Base-by-base conservation (phyloP, 2,113 vertebrate species). In the Muntiacus reevesi region DNA sequence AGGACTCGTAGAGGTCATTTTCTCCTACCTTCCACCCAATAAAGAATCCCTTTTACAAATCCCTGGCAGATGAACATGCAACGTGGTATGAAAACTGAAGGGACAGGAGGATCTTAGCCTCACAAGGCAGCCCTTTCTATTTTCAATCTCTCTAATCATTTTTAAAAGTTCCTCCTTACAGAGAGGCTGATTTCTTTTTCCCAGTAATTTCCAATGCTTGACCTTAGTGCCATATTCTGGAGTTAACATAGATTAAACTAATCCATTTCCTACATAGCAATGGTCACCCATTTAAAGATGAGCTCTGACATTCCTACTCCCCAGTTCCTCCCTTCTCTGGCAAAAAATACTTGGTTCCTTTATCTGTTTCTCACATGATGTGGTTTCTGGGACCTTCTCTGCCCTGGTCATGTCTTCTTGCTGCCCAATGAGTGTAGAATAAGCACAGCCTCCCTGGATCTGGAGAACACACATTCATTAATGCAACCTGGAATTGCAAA, bases 101-200 rank as follows among this genome's bases (percentile, higher is more conserved):
- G 60, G 45, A 27, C 74, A 67, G 45, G 94, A 89, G 91, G 93
- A 30, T 76, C 88, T 92, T 96, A 94, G 83, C 59, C 64, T 91
- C 84, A 21, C 45, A 45, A 85, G 57, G n/a, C 15, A 89, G 74
- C 60, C 76, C 67, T 76, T 92, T 60, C 95, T 84, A 50, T 81
- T 87, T 82, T 57, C 30, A 95, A 60, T 90, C 76, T 89, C 88
- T 55, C 91, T 93, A 62, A 95, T 95, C 8, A 0, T 23, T 67
- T 94, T 64, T 45, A 4, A 36, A 95, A 92, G 84, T 79, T 74
- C 81, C 54, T 85, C n/a, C n/a, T 54, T 55, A 71, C 0, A n/a
- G 5, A 33, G 43, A 79, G 45, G 50, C 76, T 82, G 64, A 67
- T 30, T 90, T 67, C 85, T 82, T 60, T 55, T 23, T 89, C 71